Evolutionary conservation across 1,140 invertebrate genomes (phyloP).

Genomic region (Cydia amplana): DNA sequence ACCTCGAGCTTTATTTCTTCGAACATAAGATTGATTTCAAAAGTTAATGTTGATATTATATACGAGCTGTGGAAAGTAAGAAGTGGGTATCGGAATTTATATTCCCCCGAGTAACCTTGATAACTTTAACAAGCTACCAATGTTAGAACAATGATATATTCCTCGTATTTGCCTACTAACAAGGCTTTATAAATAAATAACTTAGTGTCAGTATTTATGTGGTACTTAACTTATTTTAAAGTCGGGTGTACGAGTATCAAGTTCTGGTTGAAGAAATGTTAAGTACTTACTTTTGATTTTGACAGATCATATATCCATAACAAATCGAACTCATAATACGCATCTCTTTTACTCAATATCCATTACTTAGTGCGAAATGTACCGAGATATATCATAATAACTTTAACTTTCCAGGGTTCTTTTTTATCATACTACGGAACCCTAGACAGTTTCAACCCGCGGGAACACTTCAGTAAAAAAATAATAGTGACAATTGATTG

Average conservation of each 20-base stretch:
- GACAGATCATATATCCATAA: neutral
- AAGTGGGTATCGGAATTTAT: slow-evolving; percentile 44
- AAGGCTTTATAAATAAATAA: slow-evolving; percentile 14
- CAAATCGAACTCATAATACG: neutral
- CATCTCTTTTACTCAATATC: too few species aligned
- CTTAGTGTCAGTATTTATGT: slow-evolving; percentile 16
- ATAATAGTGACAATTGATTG: slow-evolving; percentile 10
- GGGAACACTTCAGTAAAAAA: neutral
- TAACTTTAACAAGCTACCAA: slow-evolving; percentile 51
- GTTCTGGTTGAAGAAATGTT: neutral
- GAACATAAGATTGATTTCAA: neutral
- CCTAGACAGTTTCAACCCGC: neutral
- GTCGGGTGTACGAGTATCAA: neutral
- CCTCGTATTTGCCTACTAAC: slow-evolving; percentile 22
- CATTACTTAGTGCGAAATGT: too few species aligned
- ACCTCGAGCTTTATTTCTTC: neutral
- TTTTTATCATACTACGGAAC: neutral
- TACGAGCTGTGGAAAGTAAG: neutral
- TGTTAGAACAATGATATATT: slow-evolving; percentile 28
- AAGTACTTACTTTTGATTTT: neutral
- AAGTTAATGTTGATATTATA: neutral
- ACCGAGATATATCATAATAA: too few species aligned
- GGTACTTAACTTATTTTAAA: neutral
- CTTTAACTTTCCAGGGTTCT: neutral
- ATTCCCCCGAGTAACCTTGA: slow-evolving; percentile 46